Base-by-base conservation (phyloP, 2,888 invertebrate genomes). In the Cheilosia pagana region DNA sequence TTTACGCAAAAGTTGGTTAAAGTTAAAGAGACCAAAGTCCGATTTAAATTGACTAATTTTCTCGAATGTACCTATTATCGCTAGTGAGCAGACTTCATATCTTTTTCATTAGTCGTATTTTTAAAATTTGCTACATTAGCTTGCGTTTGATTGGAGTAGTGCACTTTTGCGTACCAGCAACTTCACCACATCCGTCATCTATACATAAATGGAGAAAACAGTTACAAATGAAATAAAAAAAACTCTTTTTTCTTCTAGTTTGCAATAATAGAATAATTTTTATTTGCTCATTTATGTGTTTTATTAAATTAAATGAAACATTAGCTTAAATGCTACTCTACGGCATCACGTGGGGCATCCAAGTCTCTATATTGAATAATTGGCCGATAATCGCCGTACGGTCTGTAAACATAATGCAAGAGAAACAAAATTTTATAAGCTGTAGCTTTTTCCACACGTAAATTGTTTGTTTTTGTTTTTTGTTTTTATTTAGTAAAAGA, bases 361-460 rank as follows among this genome's bases (percentile, higher is more conserved):
- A 98, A 94, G 93, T 98, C 98, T 92, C 97, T 94, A 93, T 98
- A 98, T 93, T 97, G 97, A 91, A 97, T 96, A 91, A 97, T 95
- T 89, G 97, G 96, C 90, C 97, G 95, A 93, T 95, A 96, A 92
- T 97, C 97, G 89, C 94, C 94, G 90, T 94, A 95, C 90, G 94
- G 94, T 91, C 96, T 95, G 94, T 92, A 95, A 95, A 93, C 94
- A 94, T 89, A 90, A 90, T 60, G 90, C 77, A 76, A 74, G 67
- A 71, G 57, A 74, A 81, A 78, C 68, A 81, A 87, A 78, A 76
- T 87, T 50, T 87, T 87, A 83, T 78, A 87, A 87, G 81, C 60
- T 35, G 55, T 55, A 63, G 67, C 62, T 63, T 79, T 60, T 75
- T 79, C 63, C 63, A 68, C 57, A 60, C 50, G 21, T 50, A 23